These are phyloP conservation scores for Theonella swinhoei DNA, from an alignment of 37 sponge, comb jelly and placozoan genomes.

Conservation along the genomic window DNA sequence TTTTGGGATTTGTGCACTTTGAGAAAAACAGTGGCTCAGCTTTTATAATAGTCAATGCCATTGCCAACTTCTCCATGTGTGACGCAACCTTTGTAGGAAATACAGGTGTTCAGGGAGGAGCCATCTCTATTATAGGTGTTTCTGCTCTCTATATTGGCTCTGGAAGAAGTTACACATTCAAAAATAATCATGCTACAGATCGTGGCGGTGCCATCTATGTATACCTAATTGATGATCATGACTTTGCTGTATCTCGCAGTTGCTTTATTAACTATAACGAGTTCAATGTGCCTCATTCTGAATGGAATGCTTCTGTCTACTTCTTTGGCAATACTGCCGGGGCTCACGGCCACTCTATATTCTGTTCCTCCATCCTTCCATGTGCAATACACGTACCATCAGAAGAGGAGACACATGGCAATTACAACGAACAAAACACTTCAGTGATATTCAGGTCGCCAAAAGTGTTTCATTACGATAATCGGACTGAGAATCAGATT, in stretches of 20 bases:
- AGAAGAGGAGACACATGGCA: not conserved
- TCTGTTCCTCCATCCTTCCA: not conserved
- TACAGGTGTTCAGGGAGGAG: conserved; percentile 36
- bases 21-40: conserved; percentile 23
- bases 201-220: conserved; percentile 42
- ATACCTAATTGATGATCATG: conserved; percentile 9
- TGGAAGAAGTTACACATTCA: not conserved
- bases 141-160: conserved; percentile 3
- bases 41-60: conserved; percentile 7
- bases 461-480: not conserved
- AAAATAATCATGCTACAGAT: conserved; percentile 15
- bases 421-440: not conserved
- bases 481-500: not conserved
- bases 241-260: conserved; percentile 27
- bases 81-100: conserved; percentile 23
- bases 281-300: not conserved
- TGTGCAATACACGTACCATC: not conserved
- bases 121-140: conserved; percentile 22
- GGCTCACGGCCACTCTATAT: conserved; percentile 7
- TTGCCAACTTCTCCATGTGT: conserved; percentile 17
- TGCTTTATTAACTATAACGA: conserved; percentile 37
- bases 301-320: conserved; percentile 13
- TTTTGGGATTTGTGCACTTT: conserved; percentile 3
- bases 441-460: not conserved
- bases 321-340: conserved; percentile 30